Conservation (phyloP, 2,797 vertebrate species). For the Sebastes miniatus region DNA sequence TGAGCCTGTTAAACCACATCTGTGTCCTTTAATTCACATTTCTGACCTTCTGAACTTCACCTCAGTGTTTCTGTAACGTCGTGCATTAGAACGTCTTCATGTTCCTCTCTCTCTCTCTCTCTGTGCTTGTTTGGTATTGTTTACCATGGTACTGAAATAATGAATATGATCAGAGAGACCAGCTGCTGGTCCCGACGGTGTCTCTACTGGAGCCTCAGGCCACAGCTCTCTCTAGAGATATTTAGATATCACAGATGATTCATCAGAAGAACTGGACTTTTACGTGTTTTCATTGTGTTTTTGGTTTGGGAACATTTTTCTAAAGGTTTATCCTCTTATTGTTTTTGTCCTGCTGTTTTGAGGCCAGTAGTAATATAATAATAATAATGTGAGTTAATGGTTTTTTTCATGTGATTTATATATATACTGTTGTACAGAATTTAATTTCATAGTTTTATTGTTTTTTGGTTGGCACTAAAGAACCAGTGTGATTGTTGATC, state of each 20-base stretch:
- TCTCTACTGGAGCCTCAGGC: too few relatives aligned
- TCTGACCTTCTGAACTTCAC: constrained; percentile 3
- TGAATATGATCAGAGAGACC: background rate
- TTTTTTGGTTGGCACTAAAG: constrained; percentile 41
- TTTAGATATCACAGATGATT: background rate
- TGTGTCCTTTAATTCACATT: constrained; percentile 32
- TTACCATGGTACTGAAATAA: background rate
- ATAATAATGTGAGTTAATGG: background rate
- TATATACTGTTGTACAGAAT: constrained; percentile 3
- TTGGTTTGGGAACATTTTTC: constrained; percentile 30
- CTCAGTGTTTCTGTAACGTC: constrained; percentile 7
- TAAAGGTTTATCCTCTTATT: background rate
- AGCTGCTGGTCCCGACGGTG: background rate
- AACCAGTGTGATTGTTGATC: constrained; percentile 45
- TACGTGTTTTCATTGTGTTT: background rate
- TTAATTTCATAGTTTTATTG: background rate
- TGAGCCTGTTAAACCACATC: background rate
- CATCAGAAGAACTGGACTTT: background rate
- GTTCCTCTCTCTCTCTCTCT: background rate
- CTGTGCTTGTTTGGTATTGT: background rate
- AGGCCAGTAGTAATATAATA: constrained; percentile 17
- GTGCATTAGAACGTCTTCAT: background rate
- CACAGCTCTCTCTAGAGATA: background rate
- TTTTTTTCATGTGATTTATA: background rate
- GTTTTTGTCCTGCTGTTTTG: background rate